These are phyloP conservation scores for Polymixis flavicincta DNA, from an alignment of 2,888 invertebrate species.

Conservation along the genomic window DNA sequence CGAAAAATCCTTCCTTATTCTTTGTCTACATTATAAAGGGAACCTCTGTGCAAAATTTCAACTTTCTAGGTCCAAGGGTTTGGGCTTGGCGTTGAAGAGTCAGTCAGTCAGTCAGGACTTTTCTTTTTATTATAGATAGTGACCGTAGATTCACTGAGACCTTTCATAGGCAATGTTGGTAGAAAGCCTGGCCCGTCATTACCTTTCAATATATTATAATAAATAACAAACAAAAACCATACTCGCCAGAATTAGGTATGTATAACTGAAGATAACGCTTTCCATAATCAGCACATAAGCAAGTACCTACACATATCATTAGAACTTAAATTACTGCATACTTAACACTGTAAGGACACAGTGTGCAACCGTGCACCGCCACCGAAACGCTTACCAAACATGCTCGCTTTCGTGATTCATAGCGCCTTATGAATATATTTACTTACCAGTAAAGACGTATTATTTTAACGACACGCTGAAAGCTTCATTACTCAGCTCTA, in stretches of 20 bases:
- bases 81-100: too few relatives aligned
- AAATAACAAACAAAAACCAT: not conserved
- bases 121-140: too few relatives aligned
- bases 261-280: not conserved
- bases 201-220: not conserved
- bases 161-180: not conserved
- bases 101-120: too few relatives aligned
- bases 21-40: too few relatives aligned
- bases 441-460: slow-evolving; percentile 69
- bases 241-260: too few relatives aligned
- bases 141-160: not conserved
- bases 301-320: not conserved
- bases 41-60: too few relatives aligned
- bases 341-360: slow-evolving; percentile 44
- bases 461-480: slow-evolving; percentile 70
- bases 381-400: slow-evolving; percentile 62
- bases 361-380: slow-evolving; percentile 40
- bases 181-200: not conserved
- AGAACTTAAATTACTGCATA: slow-evolving; percentile 10
- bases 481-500: slow-evolving; percentile 60
- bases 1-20: too few relatives aligned
- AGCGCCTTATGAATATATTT: slow-evolving; percentile 73
- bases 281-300: slow-evolving; percentile 3
- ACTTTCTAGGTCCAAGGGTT: too few relatives aligned
- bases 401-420: slow-evolving; percentile 72